Evolutionary conservation across 2,113 vertebrate species (phyloP).

Genomic region (Takifugu flavidus): DNA sequence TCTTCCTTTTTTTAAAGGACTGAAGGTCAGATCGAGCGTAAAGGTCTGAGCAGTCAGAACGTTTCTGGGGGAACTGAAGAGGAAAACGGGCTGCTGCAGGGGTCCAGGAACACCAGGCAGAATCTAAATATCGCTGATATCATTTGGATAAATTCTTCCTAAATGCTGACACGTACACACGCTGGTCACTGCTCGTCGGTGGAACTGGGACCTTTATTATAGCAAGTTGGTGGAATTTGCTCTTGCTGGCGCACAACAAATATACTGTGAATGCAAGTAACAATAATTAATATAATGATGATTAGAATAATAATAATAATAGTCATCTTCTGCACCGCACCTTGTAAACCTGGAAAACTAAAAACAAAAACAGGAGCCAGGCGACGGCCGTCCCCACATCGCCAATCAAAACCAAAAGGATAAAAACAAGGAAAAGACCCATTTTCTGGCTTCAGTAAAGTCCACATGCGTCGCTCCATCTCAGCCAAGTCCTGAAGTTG

Average conservation of each 20-base stretch:
- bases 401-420: constrained; percentile 14
- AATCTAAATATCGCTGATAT: constrained; percentile 70
- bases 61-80: no score
- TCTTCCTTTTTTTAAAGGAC: no score
- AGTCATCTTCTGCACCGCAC: constrained; percentile 83
- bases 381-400: constrained; percentile 10
- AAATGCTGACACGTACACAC: constrained; percentile 73
- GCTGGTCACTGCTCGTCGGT: constrained; percentile 57
- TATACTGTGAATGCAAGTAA: constrained; percentile 78
- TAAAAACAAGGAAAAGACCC: constrained; percentile 52
- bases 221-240: constrained; percentile 60
- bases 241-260: constrained; percentile 75
- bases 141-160: constrained; percentile 59
- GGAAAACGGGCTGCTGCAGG: background rate
- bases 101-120: background rate
- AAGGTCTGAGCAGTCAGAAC: no score
- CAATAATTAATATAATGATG: constrained; percentile 71
- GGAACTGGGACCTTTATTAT: constrained; percentile 69
- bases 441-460: constrained; percentile 50
- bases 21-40: no score
- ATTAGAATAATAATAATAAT: constrained; percentile 67
- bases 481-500: constrained; percentile 34
- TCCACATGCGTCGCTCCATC: constrained; percentile 48
- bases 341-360: constrained; percentile 86
- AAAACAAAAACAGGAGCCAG: constrained; percentile 74